These are phyloP conservation scores for Pemphigus obesinymphae DNA, from an alignment of 1,140 invertebrate species.

Conservation along the genomic window DNA sequence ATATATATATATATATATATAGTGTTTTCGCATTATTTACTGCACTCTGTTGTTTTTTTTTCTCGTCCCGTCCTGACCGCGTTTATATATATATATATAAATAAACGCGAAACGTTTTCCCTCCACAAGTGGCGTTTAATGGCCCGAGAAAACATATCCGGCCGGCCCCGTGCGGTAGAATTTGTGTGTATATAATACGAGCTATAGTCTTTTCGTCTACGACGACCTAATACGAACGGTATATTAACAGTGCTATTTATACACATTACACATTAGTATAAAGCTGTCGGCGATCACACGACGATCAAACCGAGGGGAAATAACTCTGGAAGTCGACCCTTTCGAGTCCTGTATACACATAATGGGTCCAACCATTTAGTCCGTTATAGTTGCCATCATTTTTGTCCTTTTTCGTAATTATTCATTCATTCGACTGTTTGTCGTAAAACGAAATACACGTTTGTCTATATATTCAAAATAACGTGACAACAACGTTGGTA, in stretches of 20 bases:
- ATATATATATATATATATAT: too few relatives aligned
- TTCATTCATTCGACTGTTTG: neutral
- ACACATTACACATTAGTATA: neutral
- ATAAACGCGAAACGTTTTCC: slow-evolving; percentile 27
- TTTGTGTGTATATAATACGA: neutral
- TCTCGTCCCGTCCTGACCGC: neutral
- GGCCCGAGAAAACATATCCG: slow-evolving; percentile 36
- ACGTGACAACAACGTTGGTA: too few relatives aligned
- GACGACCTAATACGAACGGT: neutral
- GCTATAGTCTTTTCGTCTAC: neutral
- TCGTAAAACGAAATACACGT: neutral
- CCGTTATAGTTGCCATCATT: neutral
- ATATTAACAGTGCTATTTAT: slow-evolving; percentile 14
- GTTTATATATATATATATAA: too few relatives aligned
- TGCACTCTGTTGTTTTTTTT: neutral
- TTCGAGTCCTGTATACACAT: neutral
- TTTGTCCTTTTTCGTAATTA: too few relatives aligned
- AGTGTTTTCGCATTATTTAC: neutral
- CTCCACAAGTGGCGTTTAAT: slow-evolving; percentile 34
- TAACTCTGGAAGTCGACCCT: neutral
- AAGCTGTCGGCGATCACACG: neutral
- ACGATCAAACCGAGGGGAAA: neutral
- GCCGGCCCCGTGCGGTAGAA: neutral
- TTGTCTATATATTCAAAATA: neutral
- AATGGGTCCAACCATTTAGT: neutral